Base-by-base conservation (phyloP, 92 coral and sea anemone genomes). In the Zoanthus sansibaricus region DNA sequence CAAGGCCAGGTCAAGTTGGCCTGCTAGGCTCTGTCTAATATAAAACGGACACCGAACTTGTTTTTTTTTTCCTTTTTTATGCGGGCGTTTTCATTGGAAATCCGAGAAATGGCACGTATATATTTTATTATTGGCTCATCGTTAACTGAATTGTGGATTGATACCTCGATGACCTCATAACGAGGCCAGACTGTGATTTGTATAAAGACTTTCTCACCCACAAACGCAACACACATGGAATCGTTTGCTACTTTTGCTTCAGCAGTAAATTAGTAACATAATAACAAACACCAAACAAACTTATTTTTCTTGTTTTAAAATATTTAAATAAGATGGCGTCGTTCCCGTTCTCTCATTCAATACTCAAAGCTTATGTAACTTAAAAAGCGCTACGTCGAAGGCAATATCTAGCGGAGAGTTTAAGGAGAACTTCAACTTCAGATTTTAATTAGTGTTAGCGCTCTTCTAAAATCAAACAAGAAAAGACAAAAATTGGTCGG, bases 361-460 rank as follows among this genome's bases (percentile, higher is more conserved):
- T 66, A 4, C 54, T 33, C 17, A 49, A 76, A 51, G 45, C 64
- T 52, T 56, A 76, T 48, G 51, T 13, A 76, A 17, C 66, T 16
- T 3, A 9, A 62, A 58, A 62, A 18, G 2, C 6, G 69, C 42
- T 37, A 1, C 42, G 69, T 49, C 62, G 17, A 48, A 48, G 47
- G 20, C 15, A 49, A 49, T 18, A 2, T 42, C 79, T 12, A 16
- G 20, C 16, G 17, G 15, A 77, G 18, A 25, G n/a, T n/a, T 31
- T 16, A 15, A 45, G 58, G 30, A 45, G 48, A 13, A 80, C 73
- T 80, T 62, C 21, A 25, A 66, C 16, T 47, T 9, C 83, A 80
- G 74, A 64, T 66, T 80, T 80, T 80, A 80, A 80, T 80, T 80
- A 80, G 59, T 80, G 85, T 80, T 80, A 80, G 75, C 85, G 75